A percentile compares a stretch with the other conserved stretches of the same genome.
These are phyloP conservation scores for Bombyx mandarina DNA, from an alignment of 1,140 invertebrate species.

Conservation along the genomic window DNA sequence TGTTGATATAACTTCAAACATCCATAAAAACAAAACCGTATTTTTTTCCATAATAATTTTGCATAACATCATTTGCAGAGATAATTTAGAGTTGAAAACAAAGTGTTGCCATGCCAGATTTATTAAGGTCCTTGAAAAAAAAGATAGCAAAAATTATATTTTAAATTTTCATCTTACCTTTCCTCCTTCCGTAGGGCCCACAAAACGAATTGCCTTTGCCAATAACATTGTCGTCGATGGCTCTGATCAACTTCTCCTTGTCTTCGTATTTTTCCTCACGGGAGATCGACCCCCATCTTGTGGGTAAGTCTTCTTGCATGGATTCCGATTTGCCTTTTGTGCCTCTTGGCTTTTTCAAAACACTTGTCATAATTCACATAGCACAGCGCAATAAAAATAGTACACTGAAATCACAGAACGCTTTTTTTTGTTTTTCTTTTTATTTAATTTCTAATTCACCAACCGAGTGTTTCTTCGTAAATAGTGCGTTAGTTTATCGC, in stretches of 20 bases:
- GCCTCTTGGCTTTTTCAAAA: conserved; percentile 62
- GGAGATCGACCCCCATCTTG: conserved; percentile 46
- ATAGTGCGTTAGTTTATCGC: no score
- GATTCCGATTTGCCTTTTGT: conserved; percentile 66
- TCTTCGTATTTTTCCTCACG: conserved; percentile 74
- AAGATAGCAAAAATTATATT: no score
- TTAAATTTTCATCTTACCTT: conserved; percentile 72
- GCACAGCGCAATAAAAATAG: conserved; percentile 25
- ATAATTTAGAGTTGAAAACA: no score
- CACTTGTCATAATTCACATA: conserved; percentile 66
- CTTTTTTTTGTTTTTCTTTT: conserved; percentile 13
- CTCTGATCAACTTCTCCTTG: conserved; percentile 78
- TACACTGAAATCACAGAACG: conserved; percentile 12
- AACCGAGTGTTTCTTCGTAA: no score
- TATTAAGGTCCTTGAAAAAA: no score
- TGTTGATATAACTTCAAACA: no score
- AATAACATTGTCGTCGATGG: conserved; percentile 85
- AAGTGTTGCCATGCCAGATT: no score
- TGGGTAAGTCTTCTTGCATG: conserved; percentile 63
- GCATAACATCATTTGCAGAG: no score
- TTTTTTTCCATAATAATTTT: no score
- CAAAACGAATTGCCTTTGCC: conserved; percentile 84
- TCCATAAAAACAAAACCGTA: no score
- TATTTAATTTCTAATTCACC: no score
- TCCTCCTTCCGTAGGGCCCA: conserved; percentile 85